Evolutionary conservation across 2,797 vertebrate species (phyloP), one percentile per base, ranked within the genome.

Genomic region (Sebastes itinus): DNA sequence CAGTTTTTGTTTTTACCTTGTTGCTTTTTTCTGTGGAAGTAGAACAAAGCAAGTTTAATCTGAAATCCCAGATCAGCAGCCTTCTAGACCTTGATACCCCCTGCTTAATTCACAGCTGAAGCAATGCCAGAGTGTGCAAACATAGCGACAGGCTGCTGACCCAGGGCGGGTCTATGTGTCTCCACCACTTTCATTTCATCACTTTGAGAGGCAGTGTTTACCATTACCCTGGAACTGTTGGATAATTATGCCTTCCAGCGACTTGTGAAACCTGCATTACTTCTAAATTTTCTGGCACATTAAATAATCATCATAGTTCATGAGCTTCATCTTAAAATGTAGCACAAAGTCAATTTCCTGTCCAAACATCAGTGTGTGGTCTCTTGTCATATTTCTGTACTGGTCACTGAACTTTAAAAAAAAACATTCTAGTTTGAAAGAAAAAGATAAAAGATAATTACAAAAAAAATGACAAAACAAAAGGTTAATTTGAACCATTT

Each of bases 181-280:
- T 58, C 46, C 66, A 59, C 22, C 63, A 72, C 84, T 87, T 85
- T 63, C n/a, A 65, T 79, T 73, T 79, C 49, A 75, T 80, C 71
- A 82, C 82, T 84, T 74, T 87, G 76, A 83, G 22, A 22, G 54
- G 22, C 58, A 54, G n/a, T 77, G 78, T 87, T 88, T 81, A 85
- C 86, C 38, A 64, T 76, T 68, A 69, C n/a, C 52, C 46, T 54
- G 42, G 8, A 78, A 68, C 59, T 35, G 69, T 54, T 58, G 46
- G 63, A 79, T 84, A 84, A 91, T 87, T 83, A 83, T 66, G 62
- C 67, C 72, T 80, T 42, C 13, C 14, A 82, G 81, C 55, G 68
- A 82, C 65, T 86, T 73, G 20, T 30, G 28, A 84, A 91, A 85
- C 28, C 1, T 59, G 73, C 27, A 66, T 75, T 69, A 71, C 30